These are phyloP conservation scores for Cosmopolites sordidus DNA, from an alignment of 2,888 invertebrate genomes.

Conservation along the genomic window DNA sequence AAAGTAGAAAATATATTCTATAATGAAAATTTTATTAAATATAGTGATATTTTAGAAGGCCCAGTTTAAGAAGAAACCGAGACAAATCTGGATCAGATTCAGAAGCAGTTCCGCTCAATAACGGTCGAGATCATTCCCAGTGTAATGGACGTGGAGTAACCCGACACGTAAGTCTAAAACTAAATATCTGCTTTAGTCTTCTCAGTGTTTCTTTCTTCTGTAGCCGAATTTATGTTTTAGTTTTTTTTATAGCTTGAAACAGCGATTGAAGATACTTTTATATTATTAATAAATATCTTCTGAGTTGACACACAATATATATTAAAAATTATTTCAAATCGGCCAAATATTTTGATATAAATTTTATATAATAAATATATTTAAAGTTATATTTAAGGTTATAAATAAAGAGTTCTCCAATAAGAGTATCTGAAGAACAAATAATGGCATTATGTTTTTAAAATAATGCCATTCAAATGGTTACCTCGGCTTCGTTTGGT, in stretches of 20 bases:
- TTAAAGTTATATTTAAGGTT: too few relatives aligned
- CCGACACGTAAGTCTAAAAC: constrained; percentile 43
- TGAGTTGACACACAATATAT: too few relatives aligned
- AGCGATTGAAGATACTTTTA: too few relatives aligned
- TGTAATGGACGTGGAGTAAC: constrained; percentile 59
- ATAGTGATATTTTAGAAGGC: constrained; percentile 47
- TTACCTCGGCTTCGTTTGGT: too few relatives aligned
- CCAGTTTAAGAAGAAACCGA: constrained; percentile 68
- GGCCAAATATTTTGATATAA: too few relatives aligned
- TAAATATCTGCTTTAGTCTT: background rate
- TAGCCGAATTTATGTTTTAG: constrained; percentile 7
- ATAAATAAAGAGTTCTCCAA: too few relatives aligned
- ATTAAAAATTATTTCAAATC: too few relatives aligned
- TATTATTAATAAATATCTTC: too few relatives aligned
- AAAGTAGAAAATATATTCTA: constrained; percentile 33
- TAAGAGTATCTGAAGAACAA: too few relatives aligned
- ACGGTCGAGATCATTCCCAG: constrained; percentile 69
- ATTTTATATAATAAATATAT: too few relatives aligned
- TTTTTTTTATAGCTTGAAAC: constrained; percentile 4
- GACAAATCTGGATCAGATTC: constrained; percentile 57
- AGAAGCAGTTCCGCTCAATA: constrained; percentile 61
- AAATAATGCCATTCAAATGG: too few relatives aligned
- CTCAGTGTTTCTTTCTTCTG: constrained; percentile 5
- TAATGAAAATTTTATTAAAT: background rate
- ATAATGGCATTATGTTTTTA: too few relatives aligned